Percentiles rank a stretch among this genome's conserved stretches.
phyloP scores from a whole-genome alignment of 1,140 invertebrate genomes.

The Dreissena rostriformis region DNA sequence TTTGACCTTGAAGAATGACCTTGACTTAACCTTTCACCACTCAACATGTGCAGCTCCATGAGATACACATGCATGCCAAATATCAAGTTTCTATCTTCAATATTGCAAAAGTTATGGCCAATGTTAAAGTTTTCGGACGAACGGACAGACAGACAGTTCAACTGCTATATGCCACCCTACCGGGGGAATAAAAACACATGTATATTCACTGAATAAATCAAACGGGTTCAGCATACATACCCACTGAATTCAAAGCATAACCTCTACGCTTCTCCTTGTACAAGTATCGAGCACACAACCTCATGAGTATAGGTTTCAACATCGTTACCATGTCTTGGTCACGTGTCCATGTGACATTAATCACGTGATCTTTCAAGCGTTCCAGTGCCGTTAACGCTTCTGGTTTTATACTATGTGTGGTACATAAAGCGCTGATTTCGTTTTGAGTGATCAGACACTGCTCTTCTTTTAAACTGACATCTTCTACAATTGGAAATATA shows the following conservation, averaged over 20 bases:
- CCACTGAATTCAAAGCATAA: slow-evolving; percentile 77
- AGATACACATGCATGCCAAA: no score
- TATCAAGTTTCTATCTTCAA: no score
- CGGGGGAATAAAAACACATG: no score
- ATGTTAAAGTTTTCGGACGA: no score
- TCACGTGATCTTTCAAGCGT: slow-evolving; percentile 77
- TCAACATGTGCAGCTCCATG: no score
- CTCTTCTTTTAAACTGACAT: background rate
- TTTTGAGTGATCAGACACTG: slow-evolving; percentile 9
- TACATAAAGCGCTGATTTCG: slow-evolving; percentile 23
- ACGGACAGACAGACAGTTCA: no score
- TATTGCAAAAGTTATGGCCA: no score
- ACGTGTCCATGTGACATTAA: slow-evolving; percentile 77
- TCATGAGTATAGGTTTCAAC: slow-evolving; percentile 82
- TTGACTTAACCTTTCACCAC: no score
- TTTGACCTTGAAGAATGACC: no score
- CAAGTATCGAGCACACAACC: slow-evolving; percentile 87
- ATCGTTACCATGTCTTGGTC: slow-evolving; percentile 68
- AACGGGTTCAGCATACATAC: slow-evolving; percentile 41
- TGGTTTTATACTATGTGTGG: background rate
- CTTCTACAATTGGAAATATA: slow-evolving; percentile 1
- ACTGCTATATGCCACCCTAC: no score
- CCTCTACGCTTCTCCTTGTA: slow-evolving; percentile 87
- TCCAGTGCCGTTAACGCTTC: slow-evolving; percentile 74
- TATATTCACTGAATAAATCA: no score